Percentiles rank a stretch among this genome's conserved stretches.
phyloP scores from a whole-genome alignment of 2,113 vertebrate genomes.

The Synchiropus splendidus region DNA sequence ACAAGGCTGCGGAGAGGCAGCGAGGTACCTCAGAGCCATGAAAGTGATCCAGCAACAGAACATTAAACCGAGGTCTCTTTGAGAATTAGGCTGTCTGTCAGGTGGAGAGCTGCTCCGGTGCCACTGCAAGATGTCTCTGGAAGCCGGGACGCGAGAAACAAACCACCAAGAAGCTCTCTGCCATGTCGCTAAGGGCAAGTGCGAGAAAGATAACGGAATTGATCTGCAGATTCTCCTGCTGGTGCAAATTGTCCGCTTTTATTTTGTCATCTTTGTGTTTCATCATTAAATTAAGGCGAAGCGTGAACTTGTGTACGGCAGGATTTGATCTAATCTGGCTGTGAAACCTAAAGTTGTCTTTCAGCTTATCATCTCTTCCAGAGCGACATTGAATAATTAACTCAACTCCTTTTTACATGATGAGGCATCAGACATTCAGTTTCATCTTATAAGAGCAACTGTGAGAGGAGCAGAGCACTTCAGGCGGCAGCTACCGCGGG shows the following conservation, averaged over 20 bases:
- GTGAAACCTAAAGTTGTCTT: constrained; percentile 13
- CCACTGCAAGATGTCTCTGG: constrained; percentile 8
- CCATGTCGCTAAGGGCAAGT: constrained; percentile 10
- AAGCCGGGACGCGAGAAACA: too few species aligned
- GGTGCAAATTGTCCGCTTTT: neutral
- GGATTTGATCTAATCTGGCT: neutral
- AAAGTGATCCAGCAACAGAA: constrained; percentile 28
- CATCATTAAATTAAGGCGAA: neutral
- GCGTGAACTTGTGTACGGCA: neutral
- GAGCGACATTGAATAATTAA: constrained; percentile 30
- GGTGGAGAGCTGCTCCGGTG: constrained; percentile 18
- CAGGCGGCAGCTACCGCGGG: constrained; percentile 13
- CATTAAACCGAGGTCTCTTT: constrained; percentile 24
- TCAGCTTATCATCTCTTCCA: constrained; percentile 18
- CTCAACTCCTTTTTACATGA: constrained; percentile 12
- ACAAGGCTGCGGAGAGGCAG: constrained; percentile 9
- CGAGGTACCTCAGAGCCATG: constrained; percentile 25
- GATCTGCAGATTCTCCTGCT: neutral
- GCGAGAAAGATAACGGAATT: neutral
- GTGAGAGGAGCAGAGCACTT: constrained; percentile 20
- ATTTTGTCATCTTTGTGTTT: neutral
- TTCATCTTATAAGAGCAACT: constrained; percentile 24
- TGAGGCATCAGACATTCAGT: constrained; percentile 29
- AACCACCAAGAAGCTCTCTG: too few species aligned
- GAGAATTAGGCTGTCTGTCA: constrained; percentile 39